Evolutionary conservation across 2,113 vertebrate genomes (phyloP).

Genomic region (Zosterops borbonicus): DNA sequence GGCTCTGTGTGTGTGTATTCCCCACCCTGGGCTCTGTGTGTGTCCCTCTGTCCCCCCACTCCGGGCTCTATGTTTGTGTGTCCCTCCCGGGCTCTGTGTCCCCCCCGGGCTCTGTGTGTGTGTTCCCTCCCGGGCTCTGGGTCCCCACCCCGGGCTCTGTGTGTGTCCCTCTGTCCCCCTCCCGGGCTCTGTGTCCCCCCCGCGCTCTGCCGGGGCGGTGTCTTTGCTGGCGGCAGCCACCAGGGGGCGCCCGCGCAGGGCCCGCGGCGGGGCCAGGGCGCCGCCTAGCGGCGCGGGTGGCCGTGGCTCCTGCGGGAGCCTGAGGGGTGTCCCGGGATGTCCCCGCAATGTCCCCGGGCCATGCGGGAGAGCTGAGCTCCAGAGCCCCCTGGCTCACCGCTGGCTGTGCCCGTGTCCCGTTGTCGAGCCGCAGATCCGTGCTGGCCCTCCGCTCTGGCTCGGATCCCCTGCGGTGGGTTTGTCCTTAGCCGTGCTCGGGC

Average conservation of each 20-base stretch:
- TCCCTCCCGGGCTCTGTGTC: no score
- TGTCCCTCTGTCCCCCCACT: no score
- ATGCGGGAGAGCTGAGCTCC: accelerated
- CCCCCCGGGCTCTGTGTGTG: background rate
- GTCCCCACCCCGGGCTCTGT: no score
- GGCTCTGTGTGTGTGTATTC: no score
- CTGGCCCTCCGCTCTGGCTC: no score
- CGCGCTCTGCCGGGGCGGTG: background rate
- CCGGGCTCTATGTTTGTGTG: no score
- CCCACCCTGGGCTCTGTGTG: background rate
- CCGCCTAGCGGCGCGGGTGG: background rate
- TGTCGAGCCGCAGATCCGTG: accelerated
- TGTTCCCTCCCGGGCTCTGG: background rate
- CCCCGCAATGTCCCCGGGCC: background rate
- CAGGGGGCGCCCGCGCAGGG: background rate
- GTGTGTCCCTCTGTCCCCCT: no score
- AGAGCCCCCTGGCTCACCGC: accelerated
- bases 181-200: background rate
- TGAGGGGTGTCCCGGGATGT: background rate
- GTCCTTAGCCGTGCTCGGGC: accelerated
- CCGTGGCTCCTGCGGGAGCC: background rate
- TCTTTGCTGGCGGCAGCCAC: background rate
- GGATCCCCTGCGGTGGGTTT: background rate
- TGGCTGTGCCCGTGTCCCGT: accelerated
- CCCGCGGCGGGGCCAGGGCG: background rate